Percentiles rank a stretch among this genome's conserved stretches.
These are phyloP conservation scores for Notodonta dromedarius DNA, from an alignment of 2,888 invertebrate genomes.

Conservation along the genomic window DNA sequence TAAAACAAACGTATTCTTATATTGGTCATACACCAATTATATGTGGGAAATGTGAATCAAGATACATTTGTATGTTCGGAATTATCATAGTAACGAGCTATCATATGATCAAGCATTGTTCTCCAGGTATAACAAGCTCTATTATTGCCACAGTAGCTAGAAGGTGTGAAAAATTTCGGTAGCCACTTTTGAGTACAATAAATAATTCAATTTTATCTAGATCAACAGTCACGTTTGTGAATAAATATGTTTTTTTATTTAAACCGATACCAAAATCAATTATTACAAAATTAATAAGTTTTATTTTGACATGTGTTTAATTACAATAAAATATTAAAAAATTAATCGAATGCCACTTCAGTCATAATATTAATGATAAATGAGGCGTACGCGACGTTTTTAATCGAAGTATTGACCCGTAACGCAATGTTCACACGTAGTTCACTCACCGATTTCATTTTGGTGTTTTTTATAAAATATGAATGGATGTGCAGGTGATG, in stretches of 20 bases:
- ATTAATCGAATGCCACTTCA: not conserved
- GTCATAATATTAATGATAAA: not conserved
- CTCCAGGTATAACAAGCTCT: constrained; percentile 16
- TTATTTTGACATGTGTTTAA: not conserved
- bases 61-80: constrained; percentile 39
- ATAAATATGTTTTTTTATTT: not conserved
- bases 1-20: constrained; percentile 26
- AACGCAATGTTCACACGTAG: constrained; percentile 22
- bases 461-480: constrained; percentile 44
- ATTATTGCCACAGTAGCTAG: constrained; percentile 12
- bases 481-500: constrained; percentile 53
- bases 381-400: not conserved
- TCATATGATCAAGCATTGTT: constrained; percentile 36
- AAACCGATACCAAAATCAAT: not conserved
- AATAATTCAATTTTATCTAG: not conserved
- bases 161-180: not conserved
- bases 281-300: not conserved
- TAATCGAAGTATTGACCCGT: constrained; percentile 13
- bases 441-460: constrained; percentile 79
- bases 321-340: not conserved
- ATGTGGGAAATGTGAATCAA: constrained; percentile 49
- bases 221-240: not conserved
- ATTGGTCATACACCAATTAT: constrained; percentile 35
- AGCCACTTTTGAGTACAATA: not conserved
- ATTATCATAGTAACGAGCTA: constrained; percentile 28